Base-by-base conservation (phyloP, 2,113 vertebrate genomes). In the Microtus montanus region DNA sequence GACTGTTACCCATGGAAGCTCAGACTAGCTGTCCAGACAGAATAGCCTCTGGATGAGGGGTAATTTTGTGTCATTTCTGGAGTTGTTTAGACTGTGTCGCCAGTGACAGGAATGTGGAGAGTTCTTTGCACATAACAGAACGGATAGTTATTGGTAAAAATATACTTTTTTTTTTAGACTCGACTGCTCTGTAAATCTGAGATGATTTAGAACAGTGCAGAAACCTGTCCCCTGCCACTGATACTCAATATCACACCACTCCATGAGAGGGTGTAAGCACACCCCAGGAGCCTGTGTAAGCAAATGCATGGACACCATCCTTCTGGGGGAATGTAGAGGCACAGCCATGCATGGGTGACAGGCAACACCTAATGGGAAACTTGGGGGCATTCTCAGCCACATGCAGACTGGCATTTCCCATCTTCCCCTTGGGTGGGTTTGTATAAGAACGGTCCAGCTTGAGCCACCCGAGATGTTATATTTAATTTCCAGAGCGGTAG, bases 401-500 rank as follows among this genome's bases (percentile, higher is more conserved):
- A 1, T 0, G 0, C 0, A 0, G 63, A 14, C 64, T 68, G 71
- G 64, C 41, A 33, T 79, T 95, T 68, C 75, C 44, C 63, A n/a
- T 30, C 71, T 88, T 82, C 30, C 22, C 38, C 64, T 68, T n/a
- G 17, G 28, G 54, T 90, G 70, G 75, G 24, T 70, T 77, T 68
- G 12, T 82, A 19, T 52, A 38, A 66, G 84, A 77, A 49, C 9
- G 20, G n/a, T 87, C 95, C 87, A 49, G 41, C 92, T 88, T 87
- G 61, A 84, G 87, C 82, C 93, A 64, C 71, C n/a, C 83, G 95
- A 64, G 94, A 79, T 19, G 38, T 89, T 90, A 11, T 33, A 47
- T 95, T 94, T 95, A 95, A 96, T 97, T 96, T 97, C 84, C 73
- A 86, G 38, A 73, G 52, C 78, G 24, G 15, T 13, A 11, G 41